Percentiles rank a stretch among this genome's conserved stretches.
Evolutionary conservation across 2,113 vertebrate genomes (phyloP).

Genomic region (Pitta sordida): DNA sequence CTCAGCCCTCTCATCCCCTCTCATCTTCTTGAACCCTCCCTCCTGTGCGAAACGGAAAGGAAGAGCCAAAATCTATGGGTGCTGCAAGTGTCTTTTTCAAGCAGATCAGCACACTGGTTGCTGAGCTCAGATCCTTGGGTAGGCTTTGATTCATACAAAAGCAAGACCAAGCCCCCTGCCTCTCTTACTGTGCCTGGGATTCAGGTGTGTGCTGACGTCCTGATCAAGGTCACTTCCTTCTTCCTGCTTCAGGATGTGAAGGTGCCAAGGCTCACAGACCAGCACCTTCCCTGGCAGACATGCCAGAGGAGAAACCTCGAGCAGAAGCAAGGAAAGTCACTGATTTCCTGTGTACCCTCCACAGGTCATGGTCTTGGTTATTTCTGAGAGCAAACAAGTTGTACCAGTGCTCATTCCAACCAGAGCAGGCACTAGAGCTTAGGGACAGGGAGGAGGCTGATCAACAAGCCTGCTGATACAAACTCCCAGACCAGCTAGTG

Average conservation of each 20-base stretch:
- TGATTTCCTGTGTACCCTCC: neutral
- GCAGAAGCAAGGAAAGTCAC: neutral
- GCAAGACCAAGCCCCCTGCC: neutral
- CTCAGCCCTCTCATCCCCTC: neutral
- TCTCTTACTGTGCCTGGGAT: neutral
- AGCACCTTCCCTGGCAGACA: neutral
- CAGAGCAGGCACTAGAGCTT: neutral
- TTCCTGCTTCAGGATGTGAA: neutral
- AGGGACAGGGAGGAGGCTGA: neutral
- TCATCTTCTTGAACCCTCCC: neutral
- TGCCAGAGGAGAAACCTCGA: neutral
- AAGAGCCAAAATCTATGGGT: neutral
- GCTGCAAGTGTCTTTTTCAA: neutral
- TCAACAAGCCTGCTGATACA: neutral
- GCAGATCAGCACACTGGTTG: neutral
- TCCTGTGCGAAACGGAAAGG: neutral
- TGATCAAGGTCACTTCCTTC: neutral
- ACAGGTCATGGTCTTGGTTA: neutral
- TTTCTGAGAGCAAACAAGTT: neutral
- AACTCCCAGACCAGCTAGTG: neutral
- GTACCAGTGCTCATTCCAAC: neutral
- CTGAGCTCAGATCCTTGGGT: neutral
- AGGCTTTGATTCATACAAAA: fast-evolving
- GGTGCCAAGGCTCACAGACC: neutral
- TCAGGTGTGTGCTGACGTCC: neutral